Percentiles rank a stretch among this genome's conserved stretches.
Conservation (phyloP, 2,888 invertebrate species). For the Tiliacea aurago region DNA sequence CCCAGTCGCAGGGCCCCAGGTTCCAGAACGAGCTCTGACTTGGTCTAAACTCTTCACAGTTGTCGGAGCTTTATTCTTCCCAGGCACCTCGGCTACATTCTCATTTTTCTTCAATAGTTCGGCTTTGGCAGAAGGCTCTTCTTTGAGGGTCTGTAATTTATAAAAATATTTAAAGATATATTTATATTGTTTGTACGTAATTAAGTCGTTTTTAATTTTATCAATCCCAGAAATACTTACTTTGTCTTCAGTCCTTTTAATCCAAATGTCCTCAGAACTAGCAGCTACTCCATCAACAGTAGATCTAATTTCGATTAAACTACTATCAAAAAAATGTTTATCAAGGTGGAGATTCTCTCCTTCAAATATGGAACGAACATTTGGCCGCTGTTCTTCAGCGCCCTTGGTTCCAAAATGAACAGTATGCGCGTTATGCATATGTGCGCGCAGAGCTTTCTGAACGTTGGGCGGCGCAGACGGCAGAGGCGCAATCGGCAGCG, state of each 20-base stretch:
- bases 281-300: slow-evolving; percentile 92
- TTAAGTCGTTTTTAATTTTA: not conserved
- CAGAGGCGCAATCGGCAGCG: slow-evolving; percentile 75
- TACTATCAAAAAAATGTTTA: slow-evolving; percentile 95
- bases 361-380: slow-evolving; percentile 91
- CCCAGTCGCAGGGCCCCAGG: slow-evolving; percentile 88
- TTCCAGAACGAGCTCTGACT: slow-evolving; percentile 91
- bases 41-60: slow-evolving; percentile 61
- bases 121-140: slow-evolving; percentile 47
- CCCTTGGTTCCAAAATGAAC: slow-evolving; percentile 93
- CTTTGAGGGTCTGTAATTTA: slow-evolving; percentile 69
- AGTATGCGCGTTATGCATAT: slow-evolving; percentile 91
- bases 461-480: slow-evolving; percentile 81
- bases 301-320: slow-evolving; percentile 95
- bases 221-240: slow-evolving; percentile 84
- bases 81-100: slow-evolving; percentile 34
- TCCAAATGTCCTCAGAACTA: slow-evolving; percentile 93
- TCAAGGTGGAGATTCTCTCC: slow-evolving; percentile 92
- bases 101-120: slow-evolving; percentile 54
- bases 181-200: not conserved
- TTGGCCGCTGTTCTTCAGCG: slow-evolving; percentile 90
- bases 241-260: slow-evolving; percentile 91
- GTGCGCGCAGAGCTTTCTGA: slow-evolving; percentile 86
- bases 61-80: slow-evolving; percentile 40
- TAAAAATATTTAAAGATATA: not conserved